A percentile compares a stretch with the other conserved stretches of the same genome.
These are phyloP conservation scores for Cecidostiba fungosa DNA, from an alignment of 2,888 invertebrate species.

Conservation along the genomic window DNA sequence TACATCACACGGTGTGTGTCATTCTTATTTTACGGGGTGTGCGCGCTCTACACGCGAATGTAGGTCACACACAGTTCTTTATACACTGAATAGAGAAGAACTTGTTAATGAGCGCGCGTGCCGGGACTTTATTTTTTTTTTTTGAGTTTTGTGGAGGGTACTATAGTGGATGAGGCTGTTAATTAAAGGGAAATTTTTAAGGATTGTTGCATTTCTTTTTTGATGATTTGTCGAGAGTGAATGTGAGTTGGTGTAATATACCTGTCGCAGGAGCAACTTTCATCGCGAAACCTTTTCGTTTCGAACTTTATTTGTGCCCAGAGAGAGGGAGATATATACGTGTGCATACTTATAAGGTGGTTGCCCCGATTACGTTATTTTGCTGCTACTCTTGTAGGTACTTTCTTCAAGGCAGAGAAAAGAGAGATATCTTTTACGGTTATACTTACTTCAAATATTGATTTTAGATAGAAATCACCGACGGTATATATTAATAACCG, in stretches of 20 bases:
- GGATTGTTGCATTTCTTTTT: background rate
- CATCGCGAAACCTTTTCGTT: background rate
- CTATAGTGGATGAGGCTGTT: background rate
- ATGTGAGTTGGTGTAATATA: background rate
- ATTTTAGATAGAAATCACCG: background rate
- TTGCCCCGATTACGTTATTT: slow-evolving; percentile 18
- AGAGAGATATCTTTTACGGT: background rate
- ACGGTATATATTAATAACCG: background rate
- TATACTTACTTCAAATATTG: background rate
- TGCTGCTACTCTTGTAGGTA: background rate
- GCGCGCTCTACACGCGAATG: slow-evolving; percentile 48
- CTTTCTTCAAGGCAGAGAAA: background rate
- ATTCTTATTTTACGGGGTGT: slow-evolving; percentile 62
- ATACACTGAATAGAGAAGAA: slow-evolving; percentile 58
- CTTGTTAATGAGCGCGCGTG: slow-evolving; percentile 53
- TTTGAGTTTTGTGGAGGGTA: too few species aligned
- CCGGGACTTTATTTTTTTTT: background rate
- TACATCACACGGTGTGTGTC: slow-evolving; percentile 33
- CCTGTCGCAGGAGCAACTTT: slow-evolving; percentile 27
- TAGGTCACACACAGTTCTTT: slow-evolving; percentile 63
- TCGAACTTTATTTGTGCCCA: background rate
- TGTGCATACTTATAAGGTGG: slow-evolving; percentile 28
- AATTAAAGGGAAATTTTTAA: background rate
- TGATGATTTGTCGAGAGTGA: background rate
- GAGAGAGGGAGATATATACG: background rate